Conservation (phyloP, 2,113 vertebrate species). For the Myodes glareolus region DNA sequence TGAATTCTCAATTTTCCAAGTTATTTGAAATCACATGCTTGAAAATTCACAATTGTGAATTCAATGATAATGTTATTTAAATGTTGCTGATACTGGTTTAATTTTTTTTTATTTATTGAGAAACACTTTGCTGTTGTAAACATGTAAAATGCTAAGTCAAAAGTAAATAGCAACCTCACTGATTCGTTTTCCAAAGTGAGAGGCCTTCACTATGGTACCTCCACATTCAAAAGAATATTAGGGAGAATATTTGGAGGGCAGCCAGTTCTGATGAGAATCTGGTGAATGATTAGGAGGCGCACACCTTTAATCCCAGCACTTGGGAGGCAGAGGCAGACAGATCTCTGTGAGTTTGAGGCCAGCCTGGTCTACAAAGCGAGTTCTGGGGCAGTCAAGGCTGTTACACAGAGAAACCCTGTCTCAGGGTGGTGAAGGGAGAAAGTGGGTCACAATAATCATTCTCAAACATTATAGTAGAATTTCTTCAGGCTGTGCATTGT, state of each 20-base stretch:
- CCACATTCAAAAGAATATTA: not conserved
- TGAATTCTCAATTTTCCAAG: constrained; percentile 11
- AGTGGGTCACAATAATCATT: not conserved
- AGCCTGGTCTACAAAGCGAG: too few species aligned
- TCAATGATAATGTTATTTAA: constrained; percentile 23
- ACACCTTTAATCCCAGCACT: too few species aligned
- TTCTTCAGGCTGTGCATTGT: not conserved
- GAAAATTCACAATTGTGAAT: constrained; percentile 7
- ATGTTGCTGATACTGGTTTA: constrained; percentile 38
- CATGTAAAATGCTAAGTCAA: not conserved
- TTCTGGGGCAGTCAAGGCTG: too few species aligned
- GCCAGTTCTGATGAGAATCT: not conserved
- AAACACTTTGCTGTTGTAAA: constrained; percentile 43
- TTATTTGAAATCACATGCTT: constrained; percentile 38
- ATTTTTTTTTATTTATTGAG: constrained; percentile 51
- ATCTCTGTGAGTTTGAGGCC: too few species aligned
- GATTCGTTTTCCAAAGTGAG: constrained; percentile 19
- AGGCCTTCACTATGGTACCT: not conserved
- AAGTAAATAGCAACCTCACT: constrained; percentile 5
- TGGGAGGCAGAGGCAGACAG: too few species aligned
- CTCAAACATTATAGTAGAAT: not conserved
- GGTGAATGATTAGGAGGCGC: not conserved
- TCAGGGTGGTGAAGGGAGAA: not conserved
- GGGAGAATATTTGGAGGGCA: not conserved
- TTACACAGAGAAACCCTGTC: too few species aligned